Evolutionary conservation across 2,797 vertebrate genomes (phyloP).

Genomic region (Muscicapa comitata): DNA sequence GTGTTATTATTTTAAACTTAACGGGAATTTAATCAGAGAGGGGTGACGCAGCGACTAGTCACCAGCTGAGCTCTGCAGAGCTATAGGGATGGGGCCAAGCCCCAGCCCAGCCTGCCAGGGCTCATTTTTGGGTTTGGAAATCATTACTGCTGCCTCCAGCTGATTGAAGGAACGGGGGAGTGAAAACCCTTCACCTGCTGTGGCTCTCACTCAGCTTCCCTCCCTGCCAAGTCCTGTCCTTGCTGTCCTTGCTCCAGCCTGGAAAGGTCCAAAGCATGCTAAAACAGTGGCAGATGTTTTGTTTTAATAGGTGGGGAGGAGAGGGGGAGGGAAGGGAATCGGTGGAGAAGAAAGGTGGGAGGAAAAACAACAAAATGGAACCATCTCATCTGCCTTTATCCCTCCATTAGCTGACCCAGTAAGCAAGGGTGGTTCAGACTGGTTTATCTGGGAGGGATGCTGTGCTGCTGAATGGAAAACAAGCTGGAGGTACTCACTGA

Average conservation of each 20-base stretch:
- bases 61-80: constrained; percentile 40
- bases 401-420: neutral
- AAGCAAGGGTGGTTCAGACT: neutral
- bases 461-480: neutral
- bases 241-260: neutral
- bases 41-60: constrained; percentile 31
- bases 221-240: neutral
- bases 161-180: constrained; percentile 38
- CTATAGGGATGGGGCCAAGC: constrained; percentile 23
- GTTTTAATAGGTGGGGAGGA: neutral
- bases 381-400: constrained; percentile 4
- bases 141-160: constrained; percentile 55
- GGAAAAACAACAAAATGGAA: neutral
- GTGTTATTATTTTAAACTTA: constrained; percentile 9
- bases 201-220: neutral
- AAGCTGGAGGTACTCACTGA: neutral
- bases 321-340: neutral
- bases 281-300: constrained; percentile 37
- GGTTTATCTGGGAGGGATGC: neutral
- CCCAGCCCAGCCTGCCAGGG: constrained; percentile 20
- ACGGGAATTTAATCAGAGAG: constrained; percentile 54
- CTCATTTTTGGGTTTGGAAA: constrained; percentile 47
- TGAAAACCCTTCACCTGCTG: constrained; percentile 65
- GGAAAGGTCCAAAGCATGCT: neutral
- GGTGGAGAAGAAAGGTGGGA: neutral